These are phyloP conservation scores for Stigmatopora argus DNA, from an alignment of 2,113 vertebrate genomes.

Conservation along the genomic window DNA sequence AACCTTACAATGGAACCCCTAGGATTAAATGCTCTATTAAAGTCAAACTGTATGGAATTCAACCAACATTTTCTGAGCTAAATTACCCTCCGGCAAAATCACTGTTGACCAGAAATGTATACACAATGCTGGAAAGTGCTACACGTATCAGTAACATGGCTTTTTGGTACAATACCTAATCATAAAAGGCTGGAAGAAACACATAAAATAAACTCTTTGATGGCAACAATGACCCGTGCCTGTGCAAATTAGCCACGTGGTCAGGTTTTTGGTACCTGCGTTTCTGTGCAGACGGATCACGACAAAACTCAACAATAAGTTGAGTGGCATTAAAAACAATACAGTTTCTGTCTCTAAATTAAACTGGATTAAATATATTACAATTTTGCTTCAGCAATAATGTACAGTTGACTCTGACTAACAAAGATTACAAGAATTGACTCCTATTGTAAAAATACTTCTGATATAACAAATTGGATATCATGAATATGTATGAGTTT, in stretches of 20 bases:
- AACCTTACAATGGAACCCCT: neutral
- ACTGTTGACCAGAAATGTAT: neutral
- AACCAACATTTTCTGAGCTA: neutral
- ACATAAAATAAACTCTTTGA: neutral
- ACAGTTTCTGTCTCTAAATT: neutral
- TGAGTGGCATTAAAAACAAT: neutral
- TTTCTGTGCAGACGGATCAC: neutral
- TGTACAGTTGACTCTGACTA: neutral
- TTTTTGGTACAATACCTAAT: neutral
- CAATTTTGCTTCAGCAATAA: neutral
- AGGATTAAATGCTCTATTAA: neutral
- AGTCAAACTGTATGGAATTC: neutral
- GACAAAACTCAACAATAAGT: conserved; percentile 11
- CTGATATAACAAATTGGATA: neutral
- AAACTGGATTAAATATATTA: neutral
- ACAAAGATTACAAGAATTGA: neutral
- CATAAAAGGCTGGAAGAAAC: neutral
- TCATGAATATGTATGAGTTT: neutral
- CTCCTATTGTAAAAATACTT: neutral
- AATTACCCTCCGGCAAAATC: neutral
- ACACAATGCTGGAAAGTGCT: neutral
- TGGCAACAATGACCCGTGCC: neutral
- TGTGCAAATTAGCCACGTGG: neutral
- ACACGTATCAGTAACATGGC: neutral
- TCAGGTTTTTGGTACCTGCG: neutral